Conservation (phyloP, 2,113 vertebrate species). For the Protobothrops flavoviridis region DNA sequence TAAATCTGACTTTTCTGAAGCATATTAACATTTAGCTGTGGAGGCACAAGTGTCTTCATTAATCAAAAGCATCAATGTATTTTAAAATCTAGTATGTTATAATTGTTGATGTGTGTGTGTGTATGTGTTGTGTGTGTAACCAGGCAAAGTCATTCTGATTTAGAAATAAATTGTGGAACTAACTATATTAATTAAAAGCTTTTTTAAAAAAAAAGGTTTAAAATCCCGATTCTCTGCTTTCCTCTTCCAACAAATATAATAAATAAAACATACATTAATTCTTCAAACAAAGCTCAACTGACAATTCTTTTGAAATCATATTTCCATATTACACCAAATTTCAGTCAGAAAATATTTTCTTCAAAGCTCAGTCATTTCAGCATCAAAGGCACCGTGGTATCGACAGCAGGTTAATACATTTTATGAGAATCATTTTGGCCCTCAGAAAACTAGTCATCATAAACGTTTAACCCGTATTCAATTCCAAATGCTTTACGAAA, state of each 20-base stretch:
- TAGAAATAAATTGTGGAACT: neutral
- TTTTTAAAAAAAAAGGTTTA: neutral
- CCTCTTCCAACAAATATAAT: neutral
- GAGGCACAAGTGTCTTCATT: neutral
- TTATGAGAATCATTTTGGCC: neutral
- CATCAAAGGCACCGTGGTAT: neutral
- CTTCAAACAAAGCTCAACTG: neutral
- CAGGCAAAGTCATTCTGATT: neutral
- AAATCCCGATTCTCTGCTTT: neutral
- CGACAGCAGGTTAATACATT: neutral
- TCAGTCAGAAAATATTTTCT: neutral
- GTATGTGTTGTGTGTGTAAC: neutral
- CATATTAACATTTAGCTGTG: neutral
- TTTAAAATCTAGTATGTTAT: neutral
- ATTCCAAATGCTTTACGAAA: slow-evolving; percentile 51
- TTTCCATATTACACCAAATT: neutral
- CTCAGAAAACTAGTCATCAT: neutral
- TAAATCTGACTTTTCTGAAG: neutral
- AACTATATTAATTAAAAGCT: neutral
- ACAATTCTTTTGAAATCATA: neutral
- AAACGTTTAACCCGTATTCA: slow-evolving; percentile 53
- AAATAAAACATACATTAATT: neutral
- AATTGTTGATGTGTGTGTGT: neutral
- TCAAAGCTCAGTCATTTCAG: neutral
- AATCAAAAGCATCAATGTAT: neutral